Conservation (phyloP, 2,888 invertebrate genomes). For the Harpalus rufipes region DNA sequence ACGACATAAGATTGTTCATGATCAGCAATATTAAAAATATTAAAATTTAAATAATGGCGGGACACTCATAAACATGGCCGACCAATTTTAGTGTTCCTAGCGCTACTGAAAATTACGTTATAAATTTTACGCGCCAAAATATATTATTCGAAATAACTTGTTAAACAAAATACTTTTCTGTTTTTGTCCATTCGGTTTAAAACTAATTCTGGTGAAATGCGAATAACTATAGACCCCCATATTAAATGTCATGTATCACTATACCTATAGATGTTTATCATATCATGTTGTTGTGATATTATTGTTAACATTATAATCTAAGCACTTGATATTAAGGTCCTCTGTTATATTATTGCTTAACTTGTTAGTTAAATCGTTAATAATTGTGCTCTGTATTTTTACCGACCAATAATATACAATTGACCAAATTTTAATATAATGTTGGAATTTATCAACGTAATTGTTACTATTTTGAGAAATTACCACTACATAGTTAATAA, state of each 20-base stretch:
- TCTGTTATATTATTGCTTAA: conserved; percentile 46
- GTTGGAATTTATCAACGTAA: conserved; percentile 3
- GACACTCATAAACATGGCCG: too few relatives aligned
- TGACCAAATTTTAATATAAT: conserved; percentile 42
- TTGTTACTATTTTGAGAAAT: neutral
- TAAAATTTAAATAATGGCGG: too few relatives aligned
- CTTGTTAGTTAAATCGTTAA: conserved; percentile 51
- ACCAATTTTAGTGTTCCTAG: too few relatives aligned
- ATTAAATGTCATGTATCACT: conserved; percentile 65
- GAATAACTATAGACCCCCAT: conserved; percentile 31
- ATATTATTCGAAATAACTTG: too few relatives aligned
- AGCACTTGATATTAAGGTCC: conserved; percentile 45
- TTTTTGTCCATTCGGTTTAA: neutral
- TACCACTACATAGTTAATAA: neutral
- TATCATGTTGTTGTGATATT: conserved; percentile 66
- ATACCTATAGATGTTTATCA: conserved; percentile 60
- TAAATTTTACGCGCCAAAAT: too few relatives aligned
- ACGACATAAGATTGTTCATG: too few relatives aligned
- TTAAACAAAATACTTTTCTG: neutral
- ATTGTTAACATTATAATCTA: conserved; percentile 64
- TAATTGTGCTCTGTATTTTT: conserved; percentile 47
- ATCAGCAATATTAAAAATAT: too few relatives aligned
- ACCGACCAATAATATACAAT: conserved; percentile 33
- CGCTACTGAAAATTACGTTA: too few relatives aligned
- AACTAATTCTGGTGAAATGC: conserved; percentile 18